Base-by-base conservation (phyloP, 1,140 invertebrate species). In the Cryptotermes secundus region DNA sequence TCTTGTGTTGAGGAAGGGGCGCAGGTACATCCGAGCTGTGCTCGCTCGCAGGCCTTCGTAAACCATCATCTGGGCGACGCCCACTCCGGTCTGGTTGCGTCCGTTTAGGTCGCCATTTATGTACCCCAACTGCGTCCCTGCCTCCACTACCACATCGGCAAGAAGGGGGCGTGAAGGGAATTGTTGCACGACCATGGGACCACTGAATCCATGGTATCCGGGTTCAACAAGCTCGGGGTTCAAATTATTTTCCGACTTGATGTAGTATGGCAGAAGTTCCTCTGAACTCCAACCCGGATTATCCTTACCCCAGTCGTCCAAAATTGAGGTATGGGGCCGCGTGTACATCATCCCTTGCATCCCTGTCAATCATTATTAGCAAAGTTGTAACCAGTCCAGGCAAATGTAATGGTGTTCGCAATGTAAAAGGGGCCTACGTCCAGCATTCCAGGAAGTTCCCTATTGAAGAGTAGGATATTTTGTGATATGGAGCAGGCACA, bases 261-360 rank as follows among this genome's bases (percentile, higher is more conserved):
- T 89, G 85, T 92, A 96, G 87, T 95, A 96, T 0, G 93, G 93
- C 12, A 95, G 88, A 0, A 95, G 91, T 3, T 95, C 93, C 10
- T 92, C 89, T 87, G 95, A 97, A n/a, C 91, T 90, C 93, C 93
- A 93, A 65, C 95, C 95, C 22, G 89, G 88, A 86, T 93, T 94
- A 14, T 92, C 91, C 7, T 90, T 90, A 2, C 93, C 94, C 93
- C 96, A 97, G 34, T 92, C 88, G 88, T 97, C 94, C 89, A 94
- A 97, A 87, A 97, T 95, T 24, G 89, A 88, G 6, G 91, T 91
- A 89, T 96, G 93, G 0, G 97, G 97, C 59, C 97, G 91, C 1
- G 96, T 94, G 88, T 97, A 97, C n/a, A 97, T 94, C 95, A 97
- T 96, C 82, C 94, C 96, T 88, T 98, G 97, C 34, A 97, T 92